Base-by-base conservation (phyloP, 2,888 invertebrate genomes). In the Ophion ellenae region DNA sequence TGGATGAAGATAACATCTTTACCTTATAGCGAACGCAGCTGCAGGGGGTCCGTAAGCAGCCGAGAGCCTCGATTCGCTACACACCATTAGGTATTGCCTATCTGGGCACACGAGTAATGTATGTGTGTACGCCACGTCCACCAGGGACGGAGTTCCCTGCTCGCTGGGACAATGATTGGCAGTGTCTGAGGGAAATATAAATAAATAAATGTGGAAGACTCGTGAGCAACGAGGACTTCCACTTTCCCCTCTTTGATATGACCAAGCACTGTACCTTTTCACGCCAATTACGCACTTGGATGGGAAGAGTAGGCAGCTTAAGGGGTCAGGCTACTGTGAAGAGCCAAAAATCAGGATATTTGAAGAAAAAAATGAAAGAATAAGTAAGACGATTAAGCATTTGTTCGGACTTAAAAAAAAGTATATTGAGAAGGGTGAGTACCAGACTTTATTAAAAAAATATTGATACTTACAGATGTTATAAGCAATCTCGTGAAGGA, bases 1-100 rank as follows among this genome's bases (percentile, higher is more conserved):
- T 89, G 89, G 89, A 90, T 89, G 88, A 90, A 90, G 90, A 90
- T 90, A 90, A 90, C 87, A 89, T 90, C 90, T 88, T 80, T 87
- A 88, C 86, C 88, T 89, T 85, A 84, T 80, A 88, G 88, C 74
- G 89, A 90, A 88, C 87, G 88, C 81, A 87, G 85, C 90, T 86
- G 86, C 90, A 88, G 90, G 90, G 90, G 90, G 90, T 90, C 90
- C 76, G 10, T 17, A 53, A 61, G 61, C 20, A 32, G 81, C 83
- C 71, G 69, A 76, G 70, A 47, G 64, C 67, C 47, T 28, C 45
- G 71, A 66, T 77, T 82, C 74, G 61, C 75, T 57, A 59, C 57
- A 67, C 73, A 64, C 32, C 32, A 59, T 45, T 77, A 70, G 40
- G 17, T 74, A 70, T 76, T 53, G 63, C 47, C 45, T 75, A 75